These are phyloP conservation scores for Dione vanillae DNA, from an alignment of 2,888 invertebrate species.

Conservation along the genomic window DNA sequence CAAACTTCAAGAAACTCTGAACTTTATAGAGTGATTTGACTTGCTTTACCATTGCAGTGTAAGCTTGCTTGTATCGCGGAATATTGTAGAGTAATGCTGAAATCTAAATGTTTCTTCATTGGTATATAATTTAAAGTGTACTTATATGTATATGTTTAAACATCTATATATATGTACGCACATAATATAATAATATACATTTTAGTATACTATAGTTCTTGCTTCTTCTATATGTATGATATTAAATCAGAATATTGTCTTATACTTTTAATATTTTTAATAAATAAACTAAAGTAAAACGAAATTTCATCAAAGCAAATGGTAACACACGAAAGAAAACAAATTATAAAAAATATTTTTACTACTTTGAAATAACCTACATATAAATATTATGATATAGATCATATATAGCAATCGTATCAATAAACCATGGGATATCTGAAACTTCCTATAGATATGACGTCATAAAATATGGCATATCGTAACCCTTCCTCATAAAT, in stretches of 20 bases:
- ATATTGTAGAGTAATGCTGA: conserved; percentile 1
- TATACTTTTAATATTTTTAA: too few species aligned
- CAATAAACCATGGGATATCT: conserved; percentile 18
- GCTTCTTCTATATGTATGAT: too few species aligned
- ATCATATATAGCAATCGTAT: background rate
- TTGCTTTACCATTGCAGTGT: conserved; percentile 14
- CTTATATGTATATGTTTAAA: too few species aligned
- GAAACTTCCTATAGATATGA: conserved; percentile 23
- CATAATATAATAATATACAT: too few species aligned
- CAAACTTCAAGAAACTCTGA: conserved; percentile 30
- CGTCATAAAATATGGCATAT: conserved; percentile 36
- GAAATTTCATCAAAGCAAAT: too few species aligned
- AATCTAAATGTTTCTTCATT: conserved; percentile 5
- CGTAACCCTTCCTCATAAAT: conserved; percentile 34
- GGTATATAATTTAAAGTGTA: background rate
- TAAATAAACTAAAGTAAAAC: too few species aligned
- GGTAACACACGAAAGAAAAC: background rate
- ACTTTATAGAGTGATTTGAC: conserved; percentile 29
- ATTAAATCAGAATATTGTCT: too few species aligned
- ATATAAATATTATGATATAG: conserved; percentile 9
- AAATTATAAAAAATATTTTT: background rate
- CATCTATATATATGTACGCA: too few species aligned
- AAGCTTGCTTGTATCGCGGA: background rate
- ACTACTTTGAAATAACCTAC: background rate
- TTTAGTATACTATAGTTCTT: too few species aligned